Evolutionary conservation across 2,113 vertebrate species (phyloP).

Genomic region (Catharus fuscescens): DNA sequence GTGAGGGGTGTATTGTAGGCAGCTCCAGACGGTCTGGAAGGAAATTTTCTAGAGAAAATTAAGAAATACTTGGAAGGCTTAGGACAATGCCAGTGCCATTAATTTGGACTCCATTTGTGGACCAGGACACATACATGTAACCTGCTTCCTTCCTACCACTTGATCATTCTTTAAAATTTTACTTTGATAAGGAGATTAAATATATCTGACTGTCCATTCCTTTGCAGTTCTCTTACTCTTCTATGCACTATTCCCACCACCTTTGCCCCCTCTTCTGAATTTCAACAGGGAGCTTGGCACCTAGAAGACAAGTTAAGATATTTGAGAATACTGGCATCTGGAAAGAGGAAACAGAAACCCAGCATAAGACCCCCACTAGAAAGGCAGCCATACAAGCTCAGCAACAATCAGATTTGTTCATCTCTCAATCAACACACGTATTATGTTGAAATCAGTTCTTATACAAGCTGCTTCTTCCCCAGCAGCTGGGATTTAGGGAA

Average conservation of each 20-base stretch:
- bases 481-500: constrained; percentile 56
- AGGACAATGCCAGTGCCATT: accelerated
- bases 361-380: neutral
- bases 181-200: neutral
- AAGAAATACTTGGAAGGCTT: neutral
- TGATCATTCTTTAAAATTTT: neutral
- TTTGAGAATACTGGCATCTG: neutral
- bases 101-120: neutral
- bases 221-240: neutral
- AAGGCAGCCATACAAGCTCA: neutral
- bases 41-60: neutral
- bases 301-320: neutral
- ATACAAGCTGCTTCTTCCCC: constrained; percentile 25
- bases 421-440: constrained; percentile 43
- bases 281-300: neutral
- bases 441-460: constrained; percentile 44
- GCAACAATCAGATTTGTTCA: neutral
- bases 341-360: neutral
- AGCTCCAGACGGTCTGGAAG: neutral
- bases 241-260: neutral
- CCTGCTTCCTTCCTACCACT: neutral
- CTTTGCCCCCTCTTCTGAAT: neutral
- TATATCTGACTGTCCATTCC: neutral
- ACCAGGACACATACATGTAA: neutral
- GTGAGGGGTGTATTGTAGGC: neutral